Evolutionary conservation across 2,888 invertebrate species (phyloP), one percentile per base, ranked within the genome.

Genomic region (Mythimna ferrago): DNA sequence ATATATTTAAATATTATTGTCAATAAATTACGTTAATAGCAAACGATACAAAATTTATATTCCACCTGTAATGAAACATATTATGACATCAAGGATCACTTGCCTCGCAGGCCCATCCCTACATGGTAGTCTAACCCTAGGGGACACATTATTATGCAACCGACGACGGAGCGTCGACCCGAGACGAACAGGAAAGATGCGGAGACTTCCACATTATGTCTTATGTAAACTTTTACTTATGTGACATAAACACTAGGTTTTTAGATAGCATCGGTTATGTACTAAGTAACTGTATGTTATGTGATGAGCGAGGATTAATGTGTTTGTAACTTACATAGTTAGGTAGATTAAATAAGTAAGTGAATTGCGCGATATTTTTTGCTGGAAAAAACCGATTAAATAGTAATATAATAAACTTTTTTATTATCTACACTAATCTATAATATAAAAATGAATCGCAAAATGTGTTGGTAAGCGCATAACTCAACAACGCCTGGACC

Each of bases 71-170:
- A 21, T 35, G 35, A 38, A 51, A 41, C 38, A 6, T 56, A 62
- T 65, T 61, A 69, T 53, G 61, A 61, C 35, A 61, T 48, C 32
- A 53, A 65, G 56, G 60, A 74, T 48, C 62, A 63, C 60, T 60
- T 56, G 60, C 54, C 38, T 6, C n/a, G 51, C 38, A 6, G 16
- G 11, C 5, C 70, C 32, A 57, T 35, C 56, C 64, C 35, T 70
- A 53, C 48, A 56, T 65, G 71, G 56, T 63, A 76, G 63, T 76
- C 82, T 77, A 61, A 78, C 65, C 63, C 65, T 66, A 56, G 65
- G 70, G 69, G 85, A 82, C 80, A 82, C 80, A 78, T 85, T 82
- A 88, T 88, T 88, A 88, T 88, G 88, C 87, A 88, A 88, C 86
- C 56, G 76, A 44, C 61, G 74, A 66, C 66, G 48, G 86, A 73